These are phyloP conservation scores for Apogon hyalosoma DNA, from an alignment of 2,797 vertebrate genomes.

Conservation along the genomic window DNA sequence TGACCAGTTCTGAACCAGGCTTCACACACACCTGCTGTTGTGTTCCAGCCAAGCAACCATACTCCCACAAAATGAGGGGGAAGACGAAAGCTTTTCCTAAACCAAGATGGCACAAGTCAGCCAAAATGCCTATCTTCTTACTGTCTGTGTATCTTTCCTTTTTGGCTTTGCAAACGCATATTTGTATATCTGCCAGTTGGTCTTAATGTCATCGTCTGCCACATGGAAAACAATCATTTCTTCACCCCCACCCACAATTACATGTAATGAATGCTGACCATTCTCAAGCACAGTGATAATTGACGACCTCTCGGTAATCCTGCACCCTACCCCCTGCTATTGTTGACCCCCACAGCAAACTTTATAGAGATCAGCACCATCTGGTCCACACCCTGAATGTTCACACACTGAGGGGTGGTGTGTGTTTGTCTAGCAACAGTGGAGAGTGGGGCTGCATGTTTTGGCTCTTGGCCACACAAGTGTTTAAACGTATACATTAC, in stretches of 20 bases:
- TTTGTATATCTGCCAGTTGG: conserved; percentile 10
- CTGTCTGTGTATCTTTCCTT: conserved; percentile 28
- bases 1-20: conserved; percentile 36
- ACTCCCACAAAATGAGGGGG: conserved; percentile 41
- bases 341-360: conserved; percentile 54
- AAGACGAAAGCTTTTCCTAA: conserved; percentile 10
- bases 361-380: conserved; percentile 55
- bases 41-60: conserved; percentile 32
- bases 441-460: conserved; percentile 19
- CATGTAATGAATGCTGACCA: conserved; percentile 23
- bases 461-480: neutral
- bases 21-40: conserved; percentile 61
- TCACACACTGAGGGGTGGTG: conserved; percentile 64
- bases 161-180: conserved; percentile 15
- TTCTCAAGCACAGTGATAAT: conserved; percentile 20
- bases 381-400: conserved; percentile 70
- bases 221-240: conserved; percentile 26
- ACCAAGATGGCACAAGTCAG: conserved; percentile 1
- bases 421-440: conserved; percentile 57
- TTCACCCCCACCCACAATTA: conserved; percentile 22
- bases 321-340: conserved; percentile 1
- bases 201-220: neutral
- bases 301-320: conserved; percentile 54
- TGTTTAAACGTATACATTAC: neutral
- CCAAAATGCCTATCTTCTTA: conserved; percentile 15